These are phyloP conservation scores for Trididemnum miniatum DNA, from an alignment of 23 tunicate genomes.

Conservation along the genomic window DNA sequence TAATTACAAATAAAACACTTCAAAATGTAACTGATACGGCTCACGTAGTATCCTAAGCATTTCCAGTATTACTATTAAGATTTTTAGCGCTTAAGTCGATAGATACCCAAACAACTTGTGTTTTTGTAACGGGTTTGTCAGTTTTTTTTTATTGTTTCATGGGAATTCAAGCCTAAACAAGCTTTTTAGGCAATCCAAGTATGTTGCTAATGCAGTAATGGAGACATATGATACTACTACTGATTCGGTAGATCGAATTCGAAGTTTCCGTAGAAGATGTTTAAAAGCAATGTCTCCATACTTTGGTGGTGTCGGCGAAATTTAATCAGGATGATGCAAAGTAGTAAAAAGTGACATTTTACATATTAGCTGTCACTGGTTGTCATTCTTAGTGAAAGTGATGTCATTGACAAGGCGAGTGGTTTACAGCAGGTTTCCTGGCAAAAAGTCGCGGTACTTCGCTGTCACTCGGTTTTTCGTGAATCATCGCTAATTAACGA, in stretches of 20 bases:
- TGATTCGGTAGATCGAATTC: not conserved
- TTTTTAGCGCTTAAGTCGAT: no score
- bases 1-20: no score
- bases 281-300: not conserved
- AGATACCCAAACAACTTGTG: no score
- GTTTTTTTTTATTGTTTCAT: no score
- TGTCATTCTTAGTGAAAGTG: not conserved
- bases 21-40: no score
- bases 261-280: not conserved
- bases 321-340: not conserved
- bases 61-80: no score
- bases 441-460: not conserved
- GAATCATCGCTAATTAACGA: constrained; percentile 27
- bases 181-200: no score
- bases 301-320: not conserved
- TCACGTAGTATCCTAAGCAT: no score
- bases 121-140: no score
- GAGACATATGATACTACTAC: not conserved
- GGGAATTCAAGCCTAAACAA: no score
- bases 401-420: constrained; percentile 5
- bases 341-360: constrained; percentile 3
- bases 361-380: constrained; percentile 4
- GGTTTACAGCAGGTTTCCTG: constrained; percentile 15
- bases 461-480: not conserved
- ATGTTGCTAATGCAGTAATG: no score